These are phyloP conservation scores for Plagiodera versicolora DNA, from an alignment of 2,888 invertebrate species.

Conservation along the genomic window DNA sequence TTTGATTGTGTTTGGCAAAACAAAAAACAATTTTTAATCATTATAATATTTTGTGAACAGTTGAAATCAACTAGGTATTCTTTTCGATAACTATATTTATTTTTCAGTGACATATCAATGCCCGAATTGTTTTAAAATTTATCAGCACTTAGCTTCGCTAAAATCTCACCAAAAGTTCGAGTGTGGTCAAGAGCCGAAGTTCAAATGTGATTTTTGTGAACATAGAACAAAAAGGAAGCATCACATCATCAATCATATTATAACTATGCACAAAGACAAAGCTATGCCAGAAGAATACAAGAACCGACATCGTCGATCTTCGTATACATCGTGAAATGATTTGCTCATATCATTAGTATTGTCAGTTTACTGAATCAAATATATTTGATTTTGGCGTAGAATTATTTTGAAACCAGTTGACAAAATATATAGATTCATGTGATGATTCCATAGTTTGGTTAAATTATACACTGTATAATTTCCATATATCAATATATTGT, in stretches of 20 bases:
- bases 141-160: conserved; percentile 23
- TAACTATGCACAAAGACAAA: conserved; percentile 19
- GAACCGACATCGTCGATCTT: neutral
- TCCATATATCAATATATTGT: neutral
- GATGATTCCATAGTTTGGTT: no score
- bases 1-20: no score
- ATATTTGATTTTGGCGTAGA: no score
- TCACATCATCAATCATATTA: conserved; percentile 24
- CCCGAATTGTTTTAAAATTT: conserved; percentile 15
- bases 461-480: neutral
- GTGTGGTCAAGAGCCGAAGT: conserved; percentile 26
- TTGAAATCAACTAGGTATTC: no score
- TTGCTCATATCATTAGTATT: no score
- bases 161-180: conserved; percentile 26
- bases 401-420: no score
- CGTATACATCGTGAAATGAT: no score
- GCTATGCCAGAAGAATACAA: neutral
- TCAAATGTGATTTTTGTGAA: conserved; percentile 26
- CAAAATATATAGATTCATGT: no score
- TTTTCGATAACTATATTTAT: neutral
- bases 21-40: no score
- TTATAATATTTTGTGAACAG: no score
- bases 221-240: conserved; percentile 26
- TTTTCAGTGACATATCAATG: conserved; percentile 7
- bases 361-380: no score